Evolutionary conservation across 2,113 vertebrate genomes (phyloP), one percentile per base, ranked within the genome.

Genomic region (Phaetusa simplex): DNA sequence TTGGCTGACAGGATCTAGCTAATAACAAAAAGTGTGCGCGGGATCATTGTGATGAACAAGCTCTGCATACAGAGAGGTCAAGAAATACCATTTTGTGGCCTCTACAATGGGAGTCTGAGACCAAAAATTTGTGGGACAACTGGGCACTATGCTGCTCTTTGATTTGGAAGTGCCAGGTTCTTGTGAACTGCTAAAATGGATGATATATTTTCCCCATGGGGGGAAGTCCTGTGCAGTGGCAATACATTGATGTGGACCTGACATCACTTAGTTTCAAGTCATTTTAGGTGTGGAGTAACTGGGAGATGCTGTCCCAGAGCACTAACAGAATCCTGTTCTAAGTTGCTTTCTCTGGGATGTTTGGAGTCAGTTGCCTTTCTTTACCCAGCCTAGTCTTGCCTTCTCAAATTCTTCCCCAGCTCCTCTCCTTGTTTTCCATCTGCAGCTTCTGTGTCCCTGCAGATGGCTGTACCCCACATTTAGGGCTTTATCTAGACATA

Each of bases 401-500:
- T 65, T 81, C 69, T 79, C 24, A 84, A 56, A 61, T 65, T 74
- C 24, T 81, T 93, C 20, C 29, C 20, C 30, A 69, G 14, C n/a
- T 96, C 29, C 43, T 82, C 24, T 20, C 26, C 17, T 85, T 85
- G 7, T 91, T 88, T 94, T 88, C 45, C 36, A 40, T 45, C 64
- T 88, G 59, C 79, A 88, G n/a, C 42, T 95, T 93, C 82, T 87
- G 40, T 71, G 70, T 82, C 56, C 66, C 18, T 87, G 77, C 77
- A 94, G 86, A 91, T 94, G 83, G 74, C 66, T 83, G 21, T 86
- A 85, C 62, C 24, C 67, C 55, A 65, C 61, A 69, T 62, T 71
- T 52, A 56, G 62, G 77, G 29, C 53, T 95, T 92, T 92, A 81
- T 72, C 90, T 74, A 88, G 82, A 79, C 69, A 55, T 77, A 85